Conservation (phyloP, 2,888 invertebrate species). For the Ephialtes manifestator region DNA sequence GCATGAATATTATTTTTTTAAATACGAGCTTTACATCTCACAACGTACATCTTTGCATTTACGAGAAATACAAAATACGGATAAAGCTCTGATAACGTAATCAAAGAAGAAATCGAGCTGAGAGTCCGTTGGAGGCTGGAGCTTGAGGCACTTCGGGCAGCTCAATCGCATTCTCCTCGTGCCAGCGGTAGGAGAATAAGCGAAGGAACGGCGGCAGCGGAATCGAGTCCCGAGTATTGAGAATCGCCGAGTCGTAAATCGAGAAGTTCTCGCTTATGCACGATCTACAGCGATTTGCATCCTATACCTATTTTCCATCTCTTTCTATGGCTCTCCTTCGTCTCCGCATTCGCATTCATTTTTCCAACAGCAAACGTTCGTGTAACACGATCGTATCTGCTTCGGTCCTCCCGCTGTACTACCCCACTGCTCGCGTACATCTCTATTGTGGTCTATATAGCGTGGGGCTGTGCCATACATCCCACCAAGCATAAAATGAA, state of each 20-base stretch:
- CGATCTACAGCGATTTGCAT: conserved; percentile 42
- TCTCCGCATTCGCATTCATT: conserved; percentile 13
- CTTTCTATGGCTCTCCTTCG: conserved; percentile 26
- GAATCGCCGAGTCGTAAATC: conserved; percentile 49
- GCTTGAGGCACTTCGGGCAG: neutral
- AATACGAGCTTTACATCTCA: neutral
- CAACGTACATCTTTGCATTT: neutral
- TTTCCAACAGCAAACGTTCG: conserved; percentile 23
- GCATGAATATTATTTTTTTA: neutral
- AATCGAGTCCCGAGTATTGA: conserved; percentile 17
- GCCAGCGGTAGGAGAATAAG: neutral
- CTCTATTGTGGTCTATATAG: conserved; percentile 27
- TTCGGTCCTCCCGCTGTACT: conserved; percentile 3
- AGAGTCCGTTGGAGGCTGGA: neutral
- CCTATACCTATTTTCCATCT: conserved; percentile 18
- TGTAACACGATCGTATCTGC: conserved; percentile 52
- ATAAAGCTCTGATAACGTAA: neutral
- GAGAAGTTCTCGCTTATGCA: conserved; percentile 34
- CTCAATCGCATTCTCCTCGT: neutral
- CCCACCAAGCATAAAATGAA: conserved; percentile 53
- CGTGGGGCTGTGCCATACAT: conserved; percentile 40
- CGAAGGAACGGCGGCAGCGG: neutral
- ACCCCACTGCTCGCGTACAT: conserved; percentile 3
- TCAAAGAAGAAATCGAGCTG: conserved; percentile 35
- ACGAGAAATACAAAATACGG: neutral